Conservation (phyloP, 2,888 invertebrate genomes). For the Pilophorus perplexus region DNA sequence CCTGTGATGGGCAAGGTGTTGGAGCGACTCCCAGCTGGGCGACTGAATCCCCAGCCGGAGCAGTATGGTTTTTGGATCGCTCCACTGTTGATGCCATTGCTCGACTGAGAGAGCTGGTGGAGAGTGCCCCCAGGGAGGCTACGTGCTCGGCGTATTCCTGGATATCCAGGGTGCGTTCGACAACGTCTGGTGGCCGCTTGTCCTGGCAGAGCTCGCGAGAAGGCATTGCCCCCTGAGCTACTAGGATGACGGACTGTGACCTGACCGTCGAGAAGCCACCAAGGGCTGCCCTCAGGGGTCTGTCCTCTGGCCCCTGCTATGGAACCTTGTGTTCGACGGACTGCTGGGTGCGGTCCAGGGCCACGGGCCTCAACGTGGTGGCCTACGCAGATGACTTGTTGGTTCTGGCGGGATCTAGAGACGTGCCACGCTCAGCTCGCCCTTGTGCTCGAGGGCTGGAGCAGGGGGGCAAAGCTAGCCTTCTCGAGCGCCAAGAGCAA, state of each 20-base stretch:
- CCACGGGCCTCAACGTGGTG: neutral
- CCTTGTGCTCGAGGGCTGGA: neutral
- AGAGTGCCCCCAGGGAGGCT: neutral
- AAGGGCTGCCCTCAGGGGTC: conserved; percentile 1
- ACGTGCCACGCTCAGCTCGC: neutral
- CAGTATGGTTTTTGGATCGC: too few relatives aligned
- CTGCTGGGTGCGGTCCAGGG: neutral
- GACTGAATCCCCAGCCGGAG: too few relatives aligned
- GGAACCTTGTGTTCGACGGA: too few relatives aligned
- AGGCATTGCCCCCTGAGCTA: neutral
- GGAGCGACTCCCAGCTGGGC: neutral
- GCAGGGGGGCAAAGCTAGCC: neutral
- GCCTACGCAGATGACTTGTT: conserved; percentile 11
- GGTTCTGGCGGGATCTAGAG: neutral
- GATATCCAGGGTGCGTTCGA: too few relatives aligned
- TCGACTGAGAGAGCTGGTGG: neutral
- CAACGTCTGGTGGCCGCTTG: too few relatives aligned
- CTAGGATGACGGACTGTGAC: neutral
- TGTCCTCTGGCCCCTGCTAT: neutral
- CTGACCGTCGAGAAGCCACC: neutral
- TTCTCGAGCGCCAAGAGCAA: neutral
- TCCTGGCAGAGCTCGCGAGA: neutral
- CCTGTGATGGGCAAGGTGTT: conserved; percentile 17
- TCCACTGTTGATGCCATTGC: conserved; percentile 16
- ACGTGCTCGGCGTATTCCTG: conserved; percentile 8